Base-by-base conservation (phyloP, 2,113 vertebrate species). In the Triplophysa rosa region DNA sequence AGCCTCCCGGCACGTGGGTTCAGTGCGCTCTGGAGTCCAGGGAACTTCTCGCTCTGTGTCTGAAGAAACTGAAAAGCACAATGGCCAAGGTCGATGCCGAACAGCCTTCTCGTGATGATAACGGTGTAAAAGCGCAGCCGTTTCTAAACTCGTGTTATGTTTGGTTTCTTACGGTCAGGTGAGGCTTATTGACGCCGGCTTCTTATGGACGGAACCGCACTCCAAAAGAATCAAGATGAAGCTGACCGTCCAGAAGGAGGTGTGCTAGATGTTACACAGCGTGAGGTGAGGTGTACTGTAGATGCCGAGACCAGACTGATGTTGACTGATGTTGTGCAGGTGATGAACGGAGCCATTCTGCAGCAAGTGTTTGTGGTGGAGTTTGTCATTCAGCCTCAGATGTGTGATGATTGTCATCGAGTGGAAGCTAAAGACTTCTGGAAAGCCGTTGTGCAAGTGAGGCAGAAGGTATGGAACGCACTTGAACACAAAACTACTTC, bases 391-490 rank as follows among this genome's bases (percentile, higher is more conserved):
- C 94, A 94, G 87, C 86, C 90, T 24, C 97, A 99, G 68, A 99
- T 98, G 97, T 99, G 98, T 84, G 96, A 96, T 59, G 97, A 98
- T 87, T 99, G 98, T 85, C 98, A 99, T 17, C 95, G 98, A 71
- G 94, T 98, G 56, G 97, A 98, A 90, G 98, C 97, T 56, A 99
- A 99, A 78, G 98, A 99, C 89, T 99, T 95, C 89, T 99, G 97
- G 98, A 99, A 99, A 74, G 94, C 96, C 2, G 96, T 99, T 9
- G 94, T 99, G 77, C 97, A 98, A 93, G 94, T 99, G 67, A 90
- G 98, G 67, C 98, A 99, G 84, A 99, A 99, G 96, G 97, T 98
- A 23, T 54, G 23, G 11, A 14, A 8, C 33, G 33, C 33, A 37
- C 33, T 37, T 37, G 1, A 37, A 37, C 5, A 37, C 33, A 8